phyloP scores from a whole-genome alignment of 2,888 invertebrate genomes.

The Pelosia muscerda region DNA sequence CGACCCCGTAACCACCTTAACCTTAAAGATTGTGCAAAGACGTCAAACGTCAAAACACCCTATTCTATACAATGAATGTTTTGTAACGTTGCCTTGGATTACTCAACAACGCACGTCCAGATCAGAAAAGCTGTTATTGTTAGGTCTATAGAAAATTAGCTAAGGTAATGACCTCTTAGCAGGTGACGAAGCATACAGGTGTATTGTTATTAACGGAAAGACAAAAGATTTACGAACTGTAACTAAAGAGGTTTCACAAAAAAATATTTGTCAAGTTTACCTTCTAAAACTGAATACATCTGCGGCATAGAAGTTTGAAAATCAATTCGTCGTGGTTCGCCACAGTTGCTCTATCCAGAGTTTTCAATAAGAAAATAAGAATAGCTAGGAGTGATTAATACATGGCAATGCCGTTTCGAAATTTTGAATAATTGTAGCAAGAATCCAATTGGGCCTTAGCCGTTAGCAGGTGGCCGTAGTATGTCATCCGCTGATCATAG shows the following conservation, averaged over 20 bases:
- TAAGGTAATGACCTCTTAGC: neutral
- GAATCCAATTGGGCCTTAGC: no score
- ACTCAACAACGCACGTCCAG: neutral
- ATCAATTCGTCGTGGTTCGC: slow-evolving; percentile 4
- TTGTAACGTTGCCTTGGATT: neutral
- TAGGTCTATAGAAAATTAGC: slow-evolving; percentile 4
- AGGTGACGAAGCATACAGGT: slow-evolving; percentile 2
- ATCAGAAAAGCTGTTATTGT: slow-evolving; percentile 5
- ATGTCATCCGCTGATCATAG: no score
- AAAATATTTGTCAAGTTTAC: neutral
- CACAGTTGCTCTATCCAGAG: neutral
- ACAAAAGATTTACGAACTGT: slow-evolving; percentile 1
- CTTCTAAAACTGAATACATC: neutral
- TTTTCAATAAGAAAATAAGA: no score
- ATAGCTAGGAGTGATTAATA: no score
- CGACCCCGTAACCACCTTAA: no score
- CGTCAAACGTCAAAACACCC: no score
- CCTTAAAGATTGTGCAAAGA: no score
- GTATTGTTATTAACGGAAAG: neutral
- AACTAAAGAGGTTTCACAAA: slow-evolving; percentile 2
- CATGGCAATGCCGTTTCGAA: no score
- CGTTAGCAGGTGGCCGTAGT: no score
- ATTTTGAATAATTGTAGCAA: no score
- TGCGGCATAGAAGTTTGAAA: neutral
- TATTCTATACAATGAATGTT: neutral